These are phyloP conservation scores for Passer domesticus DNA, from an alignment of 2,113 vertebrate genomes.

Conservation along the genomic window DNA sequence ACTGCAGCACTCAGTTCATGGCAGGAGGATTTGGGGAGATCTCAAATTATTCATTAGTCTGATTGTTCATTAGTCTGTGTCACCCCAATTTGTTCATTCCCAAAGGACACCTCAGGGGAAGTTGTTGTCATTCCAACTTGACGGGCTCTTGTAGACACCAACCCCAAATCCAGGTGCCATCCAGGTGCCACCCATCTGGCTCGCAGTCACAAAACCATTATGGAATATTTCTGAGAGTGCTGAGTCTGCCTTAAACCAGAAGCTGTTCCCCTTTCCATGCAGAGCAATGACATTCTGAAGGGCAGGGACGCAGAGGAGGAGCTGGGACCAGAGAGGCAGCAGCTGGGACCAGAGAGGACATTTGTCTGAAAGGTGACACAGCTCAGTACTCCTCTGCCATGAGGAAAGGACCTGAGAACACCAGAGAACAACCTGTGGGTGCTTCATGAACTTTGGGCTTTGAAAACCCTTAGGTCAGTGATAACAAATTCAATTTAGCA, in stretches of 20 bases:
- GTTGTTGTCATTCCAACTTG: not conserved
- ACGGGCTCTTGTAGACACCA: not conserved
- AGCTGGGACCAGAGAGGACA: not conserved
- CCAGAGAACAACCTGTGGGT: not conserved
- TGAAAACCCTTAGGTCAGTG: not conserved
- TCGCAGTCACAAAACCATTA: not conserved
- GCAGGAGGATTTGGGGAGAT: not conserved
- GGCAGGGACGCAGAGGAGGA: not conserved
- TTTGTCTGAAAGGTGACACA: not conserved
- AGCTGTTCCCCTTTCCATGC: not conserved
- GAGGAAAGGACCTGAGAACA: not conserved
- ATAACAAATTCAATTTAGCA: not conserved
- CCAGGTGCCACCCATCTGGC: not conserved
- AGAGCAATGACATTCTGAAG: not conserved
- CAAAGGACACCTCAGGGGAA: not conserved
- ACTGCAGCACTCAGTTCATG: rapidly evolving
- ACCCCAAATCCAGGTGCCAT: not conserved
- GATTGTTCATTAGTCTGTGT: not conserved
- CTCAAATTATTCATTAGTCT: not conserved
- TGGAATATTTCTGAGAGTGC: not conserved
- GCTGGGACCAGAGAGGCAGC: not conserved
- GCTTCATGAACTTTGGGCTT: not conserved
- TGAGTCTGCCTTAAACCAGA: not conserved
- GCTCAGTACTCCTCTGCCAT: not conserved
- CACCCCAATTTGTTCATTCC: not conserved